These are phyloP conservation scores for Pantherophis alleghaniensis DNA, from an alignment of 2,797 vertebrate species.

Conservation along the genomic window DNA sequence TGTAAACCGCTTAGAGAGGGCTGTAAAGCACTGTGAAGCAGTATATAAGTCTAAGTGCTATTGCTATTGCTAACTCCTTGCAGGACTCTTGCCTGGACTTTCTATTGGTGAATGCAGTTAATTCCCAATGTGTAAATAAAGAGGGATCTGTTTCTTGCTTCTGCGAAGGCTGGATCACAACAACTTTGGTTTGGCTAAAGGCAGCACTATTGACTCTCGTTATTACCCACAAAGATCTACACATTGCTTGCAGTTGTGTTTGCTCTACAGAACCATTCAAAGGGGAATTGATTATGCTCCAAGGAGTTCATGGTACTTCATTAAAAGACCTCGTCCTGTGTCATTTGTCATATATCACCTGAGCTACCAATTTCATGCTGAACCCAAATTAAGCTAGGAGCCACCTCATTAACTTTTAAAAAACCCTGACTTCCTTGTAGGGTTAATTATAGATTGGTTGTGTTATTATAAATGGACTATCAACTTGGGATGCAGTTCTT, in stretches of 20 bases:
- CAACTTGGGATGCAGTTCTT: constrained; percentile 44
- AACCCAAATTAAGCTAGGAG: constrained; percentile 86
- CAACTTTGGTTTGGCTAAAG: neutral
- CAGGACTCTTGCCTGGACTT: too few species aligned
- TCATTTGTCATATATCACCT: constrained; percentile 85
- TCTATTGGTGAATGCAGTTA: too few species aligned
- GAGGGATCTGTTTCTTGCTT: too few species aligned
- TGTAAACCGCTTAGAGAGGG: too few species aligned
- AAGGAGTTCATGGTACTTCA: constrained; percentile 84
- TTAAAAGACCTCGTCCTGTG: constrained; percentile 84
- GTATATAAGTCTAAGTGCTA: too few species aligned
- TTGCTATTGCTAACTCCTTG: too few species aligned
- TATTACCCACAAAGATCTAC: neutral
- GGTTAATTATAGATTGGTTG: constrained; percentile 81
- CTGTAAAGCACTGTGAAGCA: too few species aligned
- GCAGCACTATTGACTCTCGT: neutral
- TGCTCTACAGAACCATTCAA: neutral
- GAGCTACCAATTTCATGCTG: constrained; percentile 73
- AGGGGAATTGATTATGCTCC: neutral
- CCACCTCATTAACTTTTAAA: constrained; percentile 85
- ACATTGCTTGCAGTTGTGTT: neutral
- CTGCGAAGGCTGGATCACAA: too few species aligned
- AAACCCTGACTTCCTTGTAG: constrained; percentile 74
- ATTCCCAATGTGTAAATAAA: too few species aligned
- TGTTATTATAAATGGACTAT: constrained; percentile 30